Base-by-base conservation (phyloP, 2,797 vertebrate genomes). In the Aplochiton taeniatus region DNA sequence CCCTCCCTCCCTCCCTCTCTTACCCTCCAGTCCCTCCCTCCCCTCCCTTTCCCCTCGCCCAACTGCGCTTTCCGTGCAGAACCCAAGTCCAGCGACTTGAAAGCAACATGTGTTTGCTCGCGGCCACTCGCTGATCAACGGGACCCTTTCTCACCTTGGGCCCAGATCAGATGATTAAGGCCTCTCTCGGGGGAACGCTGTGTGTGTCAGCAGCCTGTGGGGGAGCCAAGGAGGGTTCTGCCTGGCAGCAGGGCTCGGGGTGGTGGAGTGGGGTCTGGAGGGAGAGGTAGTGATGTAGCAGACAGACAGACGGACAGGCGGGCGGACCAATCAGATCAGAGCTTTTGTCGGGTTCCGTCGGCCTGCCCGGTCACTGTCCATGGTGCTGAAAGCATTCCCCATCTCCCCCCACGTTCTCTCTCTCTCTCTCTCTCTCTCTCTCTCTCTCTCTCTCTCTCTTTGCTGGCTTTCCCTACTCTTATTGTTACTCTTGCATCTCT, bases 41-140 rank as follows among this genome's bases (percentile, higher is more conserved):
- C 55, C 43, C 48, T 44, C 64, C 48, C 48, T 51, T 1, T 10
- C 54, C 45, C 2, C 67, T 64, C 31, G 11, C 54, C 58, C 72
- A 67, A 49, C 44, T 55, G 46, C 8, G 1, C 14, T 51, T 55
- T 66, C 53, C n/a, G 0, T 44, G 49, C 61, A 59, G 56, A 73
- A 58, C 80, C 61, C 70, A 79, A 57, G 72, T 16, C 1, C 53
- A 59, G 11, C 9, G n/a, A n/a, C 4, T 41, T 45, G 62, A 57
- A 9, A 58, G 65, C 66, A 16, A 11, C 0, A 54, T 47, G 58
- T 18, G 46, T 62, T 31, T 66, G 58, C 6, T 46, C 19, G 7
- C n/a, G 11, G 11, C 18, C 7, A 17, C 31, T 57, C 9, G 50
- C 71, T 49, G 52, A 65, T 61, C 54, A 62, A 1, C 47, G 1